Evolutionary conservation across 1,140 invertebrate genomes (phyloP), one percentile per base, ranked within the genome.

Genomic region (Eurosta solidaginis): DNA sequence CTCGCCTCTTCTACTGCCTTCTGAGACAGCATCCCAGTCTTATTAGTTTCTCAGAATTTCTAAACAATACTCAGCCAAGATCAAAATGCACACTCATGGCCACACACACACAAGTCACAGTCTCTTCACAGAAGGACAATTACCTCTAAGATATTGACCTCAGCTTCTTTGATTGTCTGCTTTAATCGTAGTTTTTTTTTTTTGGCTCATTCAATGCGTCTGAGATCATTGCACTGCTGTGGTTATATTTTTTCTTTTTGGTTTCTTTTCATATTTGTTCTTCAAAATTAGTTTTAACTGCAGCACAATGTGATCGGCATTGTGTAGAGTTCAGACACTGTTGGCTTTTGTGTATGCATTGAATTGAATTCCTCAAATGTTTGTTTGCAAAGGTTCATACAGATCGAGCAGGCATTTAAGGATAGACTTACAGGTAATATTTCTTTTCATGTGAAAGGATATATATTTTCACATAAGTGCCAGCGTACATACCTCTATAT

Each of bases 71-170:
- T n/a, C n/a, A n/a, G n/a, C n/a, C n/a, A n/a, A n/a, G n/a, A n/a
- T n/a, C n/a, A n/a, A n/a, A n/a, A n/a, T n/a, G n/a, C n/a, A n/a
- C n/a, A n/a, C n/a, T n/a, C n/a, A n/a, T n/a, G n/a, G n/a, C n/a
- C n/a, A n/a, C n/a, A n/a, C n/a, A n/a, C n/a, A n/a, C n/a, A n/a
- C n/a, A n/a, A n/a, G n/a, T n/a, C 22, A 10, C 29, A 7, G 7
- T 20, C 59, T 29, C 29, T 10, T 36, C 50, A 33, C 33, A 52
- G 83, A 86, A 86, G 84, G 84, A 86, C 84, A 85, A 86, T 82
- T 85, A 85, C 80, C 84, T 83, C 78, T 84, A 85, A 84, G 82
- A 86, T 84, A 83, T 86, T 86, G 84, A 86, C 84, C 84, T 86
- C 82, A 68, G 14, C 36, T n/a, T 40, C 10, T 40, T 33, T 80